Evolutionary conservation across 2,113 vertebrate genomes (phyloP), one percentile per base, ranked within the genome.

Genomic region (Sylvia atricapilla): DNA sequence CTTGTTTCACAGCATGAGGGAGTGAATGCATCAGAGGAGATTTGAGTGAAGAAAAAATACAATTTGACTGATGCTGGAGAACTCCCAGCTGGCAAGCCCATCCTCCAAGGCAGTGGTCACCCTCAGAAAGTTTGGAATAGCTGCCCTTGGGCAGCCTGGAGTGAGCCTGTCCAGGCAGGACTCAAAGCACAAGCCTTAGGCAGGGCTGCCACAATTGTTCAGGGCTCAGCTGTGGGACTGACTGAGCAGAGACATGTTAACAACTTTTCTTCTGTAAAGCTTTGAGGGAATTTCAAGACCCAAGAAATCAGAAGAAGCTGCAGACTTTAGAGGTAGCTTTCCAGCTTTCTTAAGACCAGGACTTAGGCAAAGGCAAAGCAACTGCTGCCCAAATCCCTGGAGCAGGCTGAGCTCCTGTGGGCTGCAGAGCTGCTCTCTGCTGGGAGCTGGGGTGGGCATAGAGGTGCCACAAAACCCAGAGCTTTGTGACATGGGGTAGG

Each of bases 401-500:
- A 28, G 10, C 27, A 64, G 55, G 27, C 50, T 93, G 83, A 78
- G 28, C 23, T 81, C 25, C 55, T 0, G 0, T 2, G 1, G 64
- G 19, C 44, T 37, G 43, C 59, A 81, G 59, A 63, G 31, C 6
- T 3, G 3, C 9, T 13, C 49, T 68, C 43, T 82, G 43, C 46
- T 55, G 21, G 28, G 18, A 30, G 17, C 50, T 6, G 3, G 6
- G 24, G 8, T 72, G 43, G 52, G 21, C 5, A 2, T 1, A 13
- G 68, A 50, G 25, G 3, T 46, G 39, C 41, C 3, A 8, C 25
- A 60, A 55, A 78, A 53, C 46, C 59, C 55, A 69, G 30, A 5
- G 3, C 33, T 56, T 37, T 2, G 0, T 60, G 30, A 25, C 27
- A 39, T 2, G 2, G 24, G 6, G 4, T 52, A 27, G 6, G 4